Percentiles rank a stretch among this genome's conserved stretches.
Conservation (phyloP, 1,140 invertebrate genomes). For the Eufriesea mexicana region DNA sequence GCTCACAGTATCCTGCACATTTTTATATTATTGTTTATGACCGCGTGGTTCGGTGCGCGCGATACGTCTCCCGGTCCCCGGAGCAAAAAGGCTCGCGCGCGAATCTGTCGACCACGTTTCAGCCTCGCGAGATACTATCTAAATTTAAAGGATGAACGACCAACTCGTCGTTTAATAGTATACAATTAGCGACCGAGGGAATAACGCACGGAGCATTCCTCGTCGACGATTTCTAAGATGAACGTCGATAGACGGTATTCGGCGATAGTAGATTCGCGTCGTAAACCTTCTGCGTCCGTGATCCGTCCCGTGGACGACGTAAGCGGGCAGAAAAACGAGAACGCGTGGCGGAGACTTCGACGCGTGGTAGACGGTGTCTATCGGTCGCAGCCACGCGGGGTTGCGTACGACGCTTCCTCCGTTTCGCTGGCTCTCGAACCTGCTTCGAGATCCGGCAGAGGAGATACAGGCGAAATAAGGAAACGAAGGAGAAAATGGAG, state of each 20-base stretch:
- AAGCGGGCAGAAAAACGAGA: neutral
- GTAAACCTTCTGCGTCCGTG: no score
- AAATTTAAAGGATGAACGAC: conserved; percentile 11
- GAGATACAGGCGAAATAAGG: conserved; percentile 34
- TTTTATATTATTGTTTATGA: conserved; percentile 56
- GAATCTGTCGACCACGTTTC: conserved; percentile 4
- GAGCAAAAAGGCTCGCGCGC: neutral
- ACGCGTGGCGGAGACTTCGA: conserved; percentile 7
- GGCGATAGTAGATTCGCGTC: neutral
- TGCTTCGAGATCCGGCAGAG: conserved; percentile 12
- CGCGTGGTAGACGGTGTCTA: neutral
- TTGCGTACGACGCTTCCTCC: neutral
- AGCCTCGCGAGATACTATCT: neutral
- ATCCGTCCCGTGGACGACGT: neutral
- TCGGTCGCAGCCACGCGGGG: neutral
- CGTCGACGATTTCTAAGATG: neutral
- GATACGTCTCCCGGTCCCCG: conserved; percentile 5
- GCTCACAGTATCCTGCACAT: conserved; percentile 51
- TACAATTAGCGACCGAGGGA: neutral
- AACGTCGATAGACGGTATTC: no score
- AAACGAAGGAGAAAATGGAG: conserved; percentile 2
- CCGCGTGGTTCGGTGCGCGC: conserved; percentile 1
- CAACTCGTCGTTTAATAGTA: conserved; percentile 16
- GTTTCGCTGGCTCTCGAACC: neutral
- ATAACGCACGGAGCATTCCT: neutral